These are phyloP conservation scores for Chloroclystis v-ata DNA, from an alignment of 2,888 invertebrate genomes.

Conservation along the genomic window DNA sequence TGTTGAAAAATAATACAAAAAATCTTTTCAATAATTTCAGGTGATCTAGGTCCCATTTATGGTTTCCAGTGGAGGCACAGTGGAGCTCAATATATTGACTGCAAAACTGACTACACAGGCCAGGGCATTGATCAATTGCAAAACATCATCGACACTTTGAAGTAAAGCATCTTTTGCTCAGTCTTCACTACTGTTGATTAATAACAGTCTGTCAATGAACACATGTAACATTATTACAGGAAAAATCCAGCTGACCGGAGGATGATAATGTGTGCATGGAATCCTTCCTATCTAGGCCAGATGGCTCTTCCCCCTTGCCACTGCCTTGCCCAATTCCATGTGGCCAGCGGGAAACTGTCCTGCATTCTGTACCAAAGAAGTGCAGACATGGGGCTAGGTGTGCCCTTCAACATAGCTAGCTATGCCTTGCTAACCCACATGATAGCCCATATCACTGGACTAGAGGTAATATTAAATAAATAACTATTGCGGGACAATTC, in stretches of 20 bases:
- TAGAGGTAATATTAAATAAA: slow-evolving; percentile 85
- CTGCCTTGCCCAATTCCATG: slow-evolving; percentile 96
- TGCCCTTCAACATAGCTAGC: slow-evolving; percentile 98
- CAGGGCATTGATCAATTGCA: slow-evolving; percentile 94
- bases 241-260: slow-evolving; percentile 91
- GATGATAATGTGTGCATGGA: slow-evolving; percentile 97
- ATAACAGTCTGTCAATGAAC: neutral
- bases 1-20: too few relatives aligned
- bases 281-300: slow-evolving; percentile 88
- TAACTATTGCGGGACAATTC: too few relatives aligned
- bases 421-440: slow-evolving; percentile 96
- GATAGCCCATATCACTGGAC: slow-evolving; percentile 95
- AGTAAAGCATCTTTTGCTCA: slow-evolving; percentile 41
- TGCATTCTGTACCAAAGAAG: slow-evolving; percentile 97
- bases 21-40: slow-evolving; percentile 52
- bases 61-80: slow-evolving; percentile 99
- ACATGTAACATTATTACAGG: slow-evolving; percentile 36
- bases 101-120: slow-evolving; percentile 88
- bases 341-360: slow-evolving; percentile 88
- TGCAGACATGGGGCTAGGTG: slow-evolving; percentile 98
- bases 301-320: slow-evolving; percentile 99
- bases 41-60: slow-evolving; percentile 97
- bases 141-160: slow-evolving; percentile 87
- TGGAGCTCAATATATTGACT: slow-evolving; percentile 92
- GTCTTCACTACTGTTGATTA: neutral